Evolutionary conservation across 2,113 vertebrate genomes (phyloP).

Genomic region (Oryzias curvinotus): DNA sequence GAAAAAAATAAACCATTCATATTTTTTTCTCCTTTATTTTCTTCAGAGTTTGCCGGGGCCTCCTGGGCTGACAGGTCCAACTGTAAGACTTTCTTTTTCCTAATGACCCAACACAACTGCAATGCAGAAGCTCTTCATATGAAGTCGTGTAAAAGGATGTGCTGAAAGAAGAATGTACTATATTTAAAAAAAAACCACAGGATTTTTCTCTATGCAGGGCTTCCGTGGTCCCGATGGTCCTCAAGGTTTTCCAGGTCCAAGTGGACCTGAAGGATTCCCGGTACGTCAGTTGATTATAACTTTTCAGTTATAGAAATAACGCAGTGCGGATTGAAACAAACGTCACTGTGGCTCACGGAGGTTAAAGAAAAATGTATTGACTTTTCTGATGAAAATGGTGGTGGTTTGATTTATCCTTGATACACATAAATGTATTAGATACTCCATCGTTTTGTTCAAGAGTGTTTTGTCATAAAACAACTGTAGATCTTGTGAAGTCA

Average conservation of each 20-base stretch:
- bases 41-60: conserved; percentile 67
- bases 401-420: no score
- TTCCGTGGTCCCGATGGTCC: conserved; percentile 77
- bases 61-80: conserved; percentile 76
- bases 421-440: no score
- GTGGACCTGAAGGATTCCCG: conserved; percentile 77
- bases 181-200: not conserved
- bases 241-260: conserved; percentile 72
- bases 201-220: conserved; percentile 73
- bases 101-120: not conserved
- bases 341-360: no score
- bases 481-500: no score
- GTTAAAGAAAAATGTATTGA: no score
- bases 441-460: no score
- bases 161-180: not conserved
- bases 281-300: conserved; percentile 55
- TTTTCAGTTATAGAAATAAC: not conserved
- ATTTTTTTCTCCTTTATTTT: conserved; percentile 2
- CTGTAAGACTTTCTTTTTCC: conserved; percentile 77
- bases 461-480: no score
- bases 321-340: no score
- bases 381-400: no score
- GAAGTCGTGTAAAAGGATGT: not conserved
- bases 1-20: not conserved
- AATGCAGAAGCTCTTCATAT: not conserved